Evolutionary conservation across 2,888 invertebrate species (phyloP), one percentile per base, ranked within the genome.

Genomic region (Bellardia bayeri): DNA sequence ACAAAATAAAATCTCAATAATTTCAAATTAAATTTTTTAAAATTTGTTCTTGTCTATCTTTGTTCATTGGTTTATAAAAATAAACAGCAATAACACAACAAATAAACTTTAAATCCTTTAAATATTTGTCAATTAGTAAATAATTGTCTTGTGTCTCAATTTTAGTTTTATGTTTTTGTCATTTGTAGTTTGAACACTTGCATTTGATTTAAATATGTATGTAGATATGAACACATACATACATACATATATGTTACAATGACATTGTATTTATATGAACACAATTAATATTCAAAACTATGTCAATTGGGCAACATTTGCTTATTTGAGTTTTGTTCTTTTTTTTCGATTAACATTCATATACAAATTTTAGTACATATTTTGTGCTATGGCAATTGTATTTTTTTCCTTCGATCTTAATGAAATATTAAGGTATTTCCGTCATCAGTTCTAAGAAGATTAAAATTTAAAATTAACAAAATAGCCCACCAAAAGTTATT

Each of bases 381-480:
- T 64, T 63, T 45, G 45, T 3, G 11, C 23, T 23, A 23, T 23
- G 23, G 23, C 23, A 23, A 23, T 23, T 68, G 58, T 16, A 9
- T 37, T 63, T 61, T 54, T 9, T 33, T 79, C 30, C 40, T 42
- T 45, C n/a, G 63, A 45, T 58, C 56, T 71, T 66, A 45, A 86
- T 74, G 45, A 82, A 69, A 64, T 75, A 80, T 86, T 86, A 75
- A 80, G 83, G 86, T 75, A 86, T 86, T 86, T 86, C 86, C 82
- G 82, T 79, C 82, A 86, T 79, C 56, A 74, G 42, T 68, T 82
- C 78, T 82, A 74, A 74, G 63, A 82, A 68, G 33, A 76, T 56
- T 42, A 58, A 68, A 58, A 66, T 37, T 6, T 2, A 23, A 42
- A 64, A 64, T 30, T 54, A 37, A 42, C 64, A 69, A 74, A 30